phyloP scores from a whole-genome alignment of 2,797 vertebrate genomes.

The Rhabdophis nuchalis region DNA sequence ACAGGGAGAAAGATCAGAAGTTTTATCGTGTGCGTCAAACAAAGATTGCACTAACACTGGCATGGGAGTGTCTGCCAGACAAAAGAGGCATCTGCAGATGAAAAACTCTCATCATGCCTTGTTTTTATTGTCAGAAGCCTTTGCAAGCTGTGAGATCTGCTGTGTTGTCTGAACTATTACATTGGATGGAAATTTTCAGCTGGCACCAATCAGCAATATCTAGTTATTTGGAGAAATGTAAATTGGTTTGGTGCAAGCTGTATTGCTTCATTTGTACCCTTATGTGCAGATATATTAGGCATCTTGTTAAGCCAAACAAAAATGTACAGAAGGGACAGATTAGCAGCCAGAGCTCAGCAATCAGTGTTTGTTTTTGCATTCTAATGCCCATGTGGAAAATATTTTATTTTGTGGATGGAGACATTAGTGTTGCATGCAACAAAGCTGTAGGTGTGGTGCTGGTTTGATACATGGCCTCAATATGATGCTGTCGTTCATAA shows the following conservation, averaged over 20 bases:
- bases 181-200: background rate
- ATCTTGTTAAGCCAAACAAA: constrained; percentile 13
- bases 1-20: background rate
- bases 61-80: background rate
- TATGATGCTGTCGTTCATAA: background rate
- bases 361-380: background rate
- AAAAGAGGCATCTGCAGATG: background rate
- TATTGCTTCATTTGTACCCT: constrained; percentile 5
- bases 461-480: background rate
- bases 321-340: background rate
- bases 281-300: background rate
- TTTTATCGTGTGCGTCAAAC: background rate
- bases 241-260: background rate
- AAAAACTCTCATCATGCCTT: background rate
- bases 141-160: background rate
- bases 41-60: background rate
- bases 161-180: background rate
- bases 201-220: background rate
- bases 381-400: background rate
- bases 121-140: background rate
- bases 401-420: background rate
- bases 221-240: constrained; percentile 1
- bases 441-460: background rate
- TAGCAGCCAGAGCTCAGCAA: background rate
- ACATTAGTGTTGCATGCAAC: background rate